Evolutionary conservation across 2,797 vertebrate species (phyloP).

Genomic region (Neostethus bicornis): DNA sequence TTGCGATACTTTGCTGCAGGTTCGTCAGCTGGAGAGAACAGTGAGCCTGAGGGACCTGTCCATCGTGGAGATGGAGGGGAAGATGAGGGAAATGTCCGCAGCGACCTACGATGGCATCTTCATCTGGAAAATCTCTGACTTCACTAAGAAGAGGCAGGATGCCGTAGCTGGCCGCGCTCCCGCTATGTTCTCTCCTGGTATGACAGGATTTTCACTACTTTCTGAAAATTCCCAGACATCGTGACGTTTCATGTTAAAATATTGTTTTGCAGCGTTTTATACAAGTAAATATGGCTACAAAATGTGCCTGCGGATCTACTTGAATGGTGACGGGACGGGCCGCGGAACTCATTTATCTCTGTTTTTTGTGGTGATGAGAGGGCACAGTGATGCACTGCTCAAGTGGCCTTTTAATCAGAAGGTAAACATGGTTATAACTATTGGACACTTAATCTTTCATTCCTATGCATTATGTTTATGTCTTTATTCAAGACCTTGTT

Average conservation of each 20-base stretch:
- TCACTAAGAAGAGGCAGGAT: conserved; percentile 93
- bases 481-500: no score
- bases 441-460: no score
- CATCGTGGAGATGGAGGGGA: conserved; percentile 93
- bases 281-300: conserved; percentile 98
- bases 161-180: conserved; percentile 90
- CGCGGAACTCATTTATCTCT: conserved; percentile 92
- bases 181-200: conserved; percentile 98
- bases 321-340: conserved; percentile 95
- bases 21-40: conserved; percentile 94
- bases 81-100: conserved; percentile 88
- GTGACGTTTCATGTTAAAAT: not conserved
- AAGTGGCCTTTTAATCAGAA: conserved; percentile 99
- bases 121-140: conserved; percentile 95
- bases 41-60: conserved; percentile 93
- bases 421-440: conserved; percentile 70
- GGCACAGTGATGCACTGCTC: conserved; percentile 91
- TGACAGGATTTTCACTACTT: not conserved
- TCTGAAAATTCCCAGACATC: not conserved
- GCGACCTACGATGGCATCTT: conserved; percentile 92
- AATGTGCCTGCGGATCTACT: conserved; percentile 96
- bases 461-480: no score
- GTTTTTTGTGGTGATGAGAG: conserved; percentile 98
- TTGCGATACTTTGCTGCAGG: conserved; percentile 71
- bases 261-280: conserved; percentile 88